These are phyloP conservation scores for Drosophila nr. medialis DNA, from an alignment of 2,888 invertebrate species.

Conservation along the genomic window DNA sequence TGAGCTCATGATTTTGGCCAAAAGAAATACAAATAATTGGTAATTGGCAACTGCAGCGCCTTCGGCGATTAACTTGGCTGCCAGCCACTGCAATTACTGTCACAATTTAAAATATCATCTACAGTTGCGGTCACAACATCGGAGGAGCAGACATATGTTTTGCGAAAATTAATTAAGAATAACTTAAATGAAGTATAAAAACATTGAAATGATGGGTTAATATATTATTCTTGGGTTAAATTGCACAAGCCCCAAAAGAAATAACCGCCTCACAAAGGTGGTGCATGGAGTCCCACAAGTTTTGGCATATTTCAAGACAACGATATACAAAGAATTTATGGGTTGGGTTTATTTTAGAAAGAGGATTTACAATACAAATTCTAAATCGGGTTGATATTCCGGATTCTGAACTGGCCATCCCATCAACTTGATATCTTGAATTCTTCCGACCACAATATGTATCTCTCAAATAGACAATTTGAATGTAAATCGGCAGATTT, in stretches of 20 bases:
- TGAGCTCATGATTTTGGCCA: neutral
- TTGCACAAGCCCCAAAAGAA: neutral
- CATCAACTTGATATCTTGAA: neutral
- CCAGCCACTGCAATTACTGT: neutral
- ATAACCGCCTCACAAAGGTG: too few relatives aligned
- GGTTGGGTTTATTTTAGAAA: neutral
- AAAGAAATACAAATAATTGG: neutral
- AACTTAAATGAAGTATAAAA: neutral
- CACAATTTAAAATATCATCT: neutral
- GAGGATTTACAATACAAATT: neutral
- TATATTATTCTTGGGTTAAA: neutral
- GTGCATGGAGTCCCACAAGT: too few relatives aligned
- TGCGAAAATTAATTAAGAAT: neutral
- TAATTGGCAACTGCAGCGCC: neutral
- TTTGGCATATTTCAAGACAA: too few relatives aligned
- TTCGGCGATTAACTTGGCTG: neutral
- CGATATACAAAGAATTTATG: neutral
- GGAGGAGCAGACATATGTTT: neutral
- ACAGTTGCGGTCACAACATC: neutral
- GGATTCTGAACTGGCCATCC: neutral
- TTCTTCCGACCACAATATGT: neutral
- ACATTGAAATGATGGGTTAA: neutral
- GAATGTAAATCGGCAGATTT: neutral
- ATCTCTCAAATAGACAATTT: neutral
- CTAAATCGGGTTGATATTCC: neutral